phyloP scores from a whole-genome alignment of 2,888 invertebrate species.

The Lottia gigantea region DNA sequence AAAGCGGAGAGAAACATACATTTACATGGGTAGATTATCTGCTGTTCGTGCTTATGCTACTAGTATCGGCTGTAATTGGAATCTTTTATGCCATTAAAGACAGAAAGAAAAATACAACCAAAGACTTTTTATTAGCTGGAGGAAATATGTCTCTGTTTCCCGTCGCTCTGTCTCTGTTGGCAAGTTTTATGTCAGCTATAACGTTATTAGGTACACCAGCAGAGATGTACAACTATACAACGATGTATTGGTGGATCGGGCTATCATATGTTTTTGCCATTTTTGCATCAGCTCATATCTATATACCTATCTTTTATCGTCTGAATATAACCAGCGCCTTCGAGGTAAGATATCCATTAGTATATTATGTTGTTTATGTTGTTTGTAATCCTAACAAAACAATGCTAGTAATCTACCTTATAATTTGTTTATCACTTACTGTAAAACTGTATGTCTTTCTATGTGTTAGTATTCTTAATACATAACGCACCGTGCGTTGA shows the following conservation, averaged over 20 bases:
- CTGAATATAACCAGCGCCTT: slow-evolving; percentile 16
- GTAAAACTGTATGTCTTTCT: not conserved
- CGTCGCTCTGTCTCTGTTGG: slow-evolving; percentile 64
- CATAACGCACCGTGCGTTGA: too few species aligned
- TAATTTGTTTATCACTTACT: not conserved
- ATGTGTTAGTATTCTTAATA: not conserved
- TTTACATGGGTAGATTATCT: slow-evolving; percentile 58
- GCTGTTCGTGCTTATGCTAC: slow-evolving; percentile 54
- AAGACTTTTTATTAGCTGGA: slow-evolving; percentile 62
- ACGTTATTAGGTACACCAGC: slow-evolving; percentile 64
- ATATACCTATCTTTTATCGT: slow-evolving; percentile 20
- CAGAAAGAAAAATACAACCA: slow-evolving; percentile 47
- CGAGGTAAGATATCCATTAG: slow-evolving; percentile 10
- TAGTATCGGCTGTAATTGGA: slow-evolving; percentile 59
- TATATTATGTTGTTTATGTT: not conserved
- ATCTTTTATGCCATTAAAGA: slow-evolving; percentile 60
- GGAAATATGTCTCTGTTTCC: slow-evolving; percentile 63
- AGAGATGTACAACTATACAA: slow-evolving; percentile 64
- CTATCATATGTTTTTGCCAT: slow-evolving; percentile 62
- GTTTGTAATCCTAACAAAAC: too few species aligned
- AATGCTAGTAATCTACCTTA: not conserved
- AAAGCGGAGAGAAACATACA: slow-evolving; percentile 37
- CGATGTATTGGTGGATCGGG: slow-evolving; percentile 62
- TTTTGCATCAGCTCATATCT: slow-evolving; percentile 45
- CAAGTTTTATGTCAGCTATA: slow-evolving; percentile 67